Percentiles rank a stretch among this genome's conserved stretches.
phyloP scores from a whole-genome alignment of 2,888 invertebrate genomes.

The Drosophila pseudotakahashii region DNA sequence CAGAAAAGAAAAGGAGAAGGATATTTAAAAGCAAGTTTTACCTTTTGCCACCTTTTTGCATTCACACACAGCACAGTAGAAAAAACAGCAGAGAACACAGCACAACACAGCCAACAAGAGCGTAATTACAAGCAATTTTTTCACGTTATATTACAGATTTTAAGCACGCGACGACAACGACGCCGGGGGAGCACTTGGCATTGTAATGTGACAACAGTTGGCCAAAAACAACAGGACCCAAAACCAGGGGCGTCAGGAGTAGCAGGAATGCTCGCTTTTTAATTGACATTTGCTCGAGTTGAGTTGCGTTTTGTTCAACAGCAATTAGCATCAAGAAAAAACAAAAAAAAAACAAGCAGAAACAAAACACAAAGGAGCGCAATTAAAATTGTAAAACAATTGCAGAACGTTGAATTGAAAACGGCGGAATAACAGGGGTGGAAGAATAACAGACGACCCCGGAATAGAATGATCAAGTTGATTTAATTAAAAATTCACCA shows the following conservation, averaged over 20 bases:
- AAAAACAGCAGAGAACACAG: conserved; percentile 17
- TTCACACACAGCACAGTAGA: conserved; percentile 38
- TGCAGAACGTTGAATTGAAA: conserved; percentile 51
- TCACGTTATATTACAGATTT: conserved; percentile 79
- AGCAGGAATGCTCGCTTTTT: conserved; percentile 71
- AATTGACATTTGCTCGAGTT: conserved; percentile 73
- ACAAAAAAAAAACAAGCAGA: conserved; percentile 4
- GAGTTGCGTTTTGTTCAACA: conserved; percentile 62
- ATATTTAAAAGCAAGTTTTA: conserved; percentile 70
- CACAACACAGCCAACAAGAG: conserved; percentile 48
- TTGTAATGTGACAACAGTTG: conserved; percentile 80
- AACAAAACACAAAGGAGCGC: conserved; percentile 17
- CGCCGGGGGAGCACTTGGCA: conserved; percentile 67
- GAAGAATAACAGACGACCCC: conserved; percentile 33
- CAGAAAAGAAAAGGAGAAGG: conserved; percentile 14
- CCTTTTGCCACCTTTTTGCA: conserved; percentile 70
- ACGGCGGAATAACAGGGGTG: too few relatives aligned
- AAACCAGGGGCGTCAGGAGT: conserved; percentile 33
- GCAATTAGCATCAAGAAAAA: conserved; percentile 67
- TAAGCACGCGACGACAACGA: conserved; percentile 56
- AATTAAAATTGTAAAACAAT: conserved; percentile 51
- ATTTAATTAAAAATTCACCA: conserved; percentile 80
- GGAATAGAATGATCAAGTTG: conserved; percentile 62
- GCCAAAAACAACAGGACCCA: conserved; percentile 42
- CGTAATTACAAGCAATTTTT: conserved; percentile 80